A percentile compares a stretch with the other conserved stretches of the same genome.
Evolutionary conservation across 2,113 vertebrate genomes (phyloP).

Genomic region (Esox niger): DNA sequence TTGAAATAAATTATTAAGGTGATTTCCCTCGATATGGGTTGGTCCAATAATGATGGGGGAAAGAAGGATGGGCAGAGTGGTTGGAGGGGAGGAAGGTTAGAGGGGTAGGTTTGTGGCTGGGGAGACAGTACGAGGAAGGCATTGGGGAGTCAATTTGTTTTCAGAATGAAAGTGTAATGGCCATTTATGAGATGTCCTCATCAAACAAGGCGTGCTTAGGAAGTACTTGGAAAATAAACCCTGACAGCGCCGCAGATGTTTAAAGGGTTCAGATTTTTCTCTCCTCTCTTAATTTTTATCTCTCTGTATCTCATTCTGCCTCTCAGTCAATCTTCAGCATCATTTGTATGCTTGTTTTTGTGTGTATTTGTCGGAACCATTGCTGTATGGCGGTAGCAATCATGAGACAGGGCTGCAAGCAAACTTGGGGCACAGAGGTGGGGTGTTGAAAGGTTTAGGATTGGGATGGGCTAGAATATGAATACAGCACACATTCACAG

Average conservation of each 20-base stretch:
- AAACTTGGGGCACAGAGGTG: neutral
- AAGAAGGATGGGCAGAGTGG: neutral
- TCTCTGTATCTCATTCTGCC: neutral
- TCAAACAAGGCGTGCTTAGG: neutral
- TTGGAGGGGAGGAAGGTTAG: too few relatives aligned
- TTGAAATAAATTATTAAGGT: neutral
- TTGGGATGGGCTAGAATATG: neutral
- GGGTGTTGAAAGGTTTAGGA: too few relatives aligned
- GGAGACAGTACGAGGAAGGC: neutral
- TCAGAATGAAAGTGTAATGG: neutral
- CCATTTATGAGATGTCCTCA: neutral
- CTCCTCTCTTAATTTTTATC: too few relatives aligned
- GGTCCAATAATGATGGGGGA: neutral
- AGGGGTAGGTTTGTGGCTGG: too few relatives aligned
- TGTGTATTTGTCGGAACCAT: neutral
- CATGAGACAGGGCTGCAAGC: slow-evolving; percentile 2
- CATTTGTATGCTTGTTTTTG: neutral
- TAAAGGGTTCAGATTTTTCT: neutral
- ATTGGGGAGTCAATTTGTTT: neutral
- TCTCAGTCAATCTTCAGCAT: neutral
- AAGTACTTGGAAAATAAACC: neutral
- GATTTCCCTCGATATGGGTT: neutral
- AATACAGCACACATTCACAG: neutral
- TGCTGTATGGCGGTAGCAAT: neutral
- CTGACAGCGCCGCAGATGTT: slow-evolving; percentile 10